A percentile compares a stretch with the other conserved stretches of the same genome.
phyloP scores from a whole-genome alignment of 2,797 vertebrate genomes.

The Acropternis orthonyx region DNA sequence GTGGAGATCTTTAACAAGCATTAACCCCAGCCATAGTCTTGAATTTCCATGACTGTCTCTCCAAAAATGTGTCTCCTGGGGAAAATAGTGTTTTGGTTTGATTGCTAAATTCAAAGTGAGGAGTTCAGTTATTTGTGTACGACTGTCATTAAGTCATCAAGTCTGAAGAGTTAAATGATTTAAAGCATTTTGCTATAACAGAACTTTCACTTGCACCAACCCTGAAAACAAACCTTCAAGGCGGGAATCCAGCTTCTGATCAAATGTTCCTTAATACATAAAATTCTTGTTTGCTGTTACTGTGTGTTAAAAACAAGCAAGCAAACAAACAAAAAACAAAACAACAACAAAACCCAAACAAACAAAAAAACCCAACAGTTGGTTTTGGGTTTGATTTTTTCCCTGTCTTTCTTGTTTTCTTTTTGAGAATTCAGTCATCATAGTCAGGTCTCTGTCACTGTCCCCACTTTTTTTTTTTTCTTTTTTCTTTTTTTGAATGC shows the following conservation, averaged over 20 bases:
- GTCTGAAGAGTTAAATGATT: constrained; percentile 16
- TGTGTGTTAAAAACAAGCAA: background rate
- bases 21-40: background rate
- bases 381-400: background rate
- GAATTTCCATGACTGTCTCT: constrained; percentile 23
- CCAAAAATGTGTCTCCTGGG: background rate
- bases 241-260: background rate
- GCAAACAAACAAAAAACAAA: too few relatives aligned
- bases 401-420: background rate
- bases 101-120: constrained; percentile 21
- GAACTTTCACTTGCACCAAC: background rate
- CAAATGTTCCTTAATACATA: background rate
- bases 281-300: background rate
- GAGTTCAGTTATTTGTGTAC: constrained; percentile 31
- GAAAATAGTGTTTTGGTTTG: background rate
- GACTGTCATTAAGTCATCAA: background rate
- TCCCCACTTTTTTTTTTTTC: background rate
- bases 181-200: background rate
- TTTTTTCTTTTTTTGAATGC: background rate
- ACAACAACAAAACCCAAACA: too few relatives aligned
- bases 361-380: too few relatives aligned
- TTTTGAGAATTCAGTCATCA: constrained; percentile 13
- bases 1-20: constrained; percentile 29
- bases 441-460: constrained; percentile 33
- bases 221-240: background rate